Evolutionary conservation across 2,797 vertebrate genomes (phyloP).

Genomic region (Glyptemys insculpta): DNA sequence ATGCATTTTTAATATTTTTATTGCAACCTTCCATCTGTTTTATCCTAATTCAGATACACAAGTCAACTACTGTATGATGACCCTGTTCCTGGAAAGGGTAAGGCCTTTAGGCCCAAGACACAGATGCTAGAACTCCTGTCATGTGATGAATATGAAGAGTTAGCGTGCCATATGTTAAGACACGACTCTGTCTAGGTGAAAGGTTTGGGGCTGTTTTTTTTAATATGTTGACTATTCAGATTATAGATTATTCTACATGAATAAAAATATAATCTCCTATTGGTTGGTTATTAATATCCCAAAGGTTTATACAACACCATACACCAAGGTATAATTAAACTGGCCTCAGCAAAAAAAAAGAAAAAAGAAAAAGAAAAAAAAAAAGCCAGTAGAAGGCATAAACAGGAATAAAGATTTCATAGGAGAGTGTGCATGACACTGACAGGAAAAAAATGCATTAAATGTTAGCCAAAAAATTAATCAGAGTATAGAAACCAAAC

Average conservation of each 20-base stretch:
- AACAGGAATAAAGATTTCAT: not conserved
- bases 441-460: not conserved
- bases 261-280: not conserved
- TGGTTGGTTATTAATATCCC: not conserved
- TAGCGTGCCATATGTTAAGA: not conserved
- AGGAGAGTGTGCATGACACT: not conserved
- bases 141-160: not conserved
- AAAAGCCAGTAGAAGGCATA: not conserved
- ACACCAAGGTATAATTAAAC: not conserved
- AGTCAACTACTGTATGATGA: not conserved
- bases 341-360: not conserved
- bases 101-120: constrained; percentile 14
- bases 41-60: not conserved
- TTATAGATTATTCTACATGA: not conserved
- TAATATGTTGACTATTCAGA: not conserved
- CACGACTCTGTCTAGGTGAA: not conserved
- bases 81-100: constrained; percentile 52
- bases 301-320: not conserved
- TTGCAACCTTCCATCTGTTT: constrained; percentile 46
- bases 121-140: constrained; percentile 12
- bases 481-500: not conserved
- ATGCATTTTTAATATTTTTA: constrained; percentile 16
- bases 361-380: not conserved
- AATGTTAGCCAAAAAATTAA: not conserved
- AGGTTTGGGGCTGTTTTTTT: not conserved